Base-by-base conservation (phyloP, 2,797 vertebrate species). In the Chromobotia macracanthus region DNA sequence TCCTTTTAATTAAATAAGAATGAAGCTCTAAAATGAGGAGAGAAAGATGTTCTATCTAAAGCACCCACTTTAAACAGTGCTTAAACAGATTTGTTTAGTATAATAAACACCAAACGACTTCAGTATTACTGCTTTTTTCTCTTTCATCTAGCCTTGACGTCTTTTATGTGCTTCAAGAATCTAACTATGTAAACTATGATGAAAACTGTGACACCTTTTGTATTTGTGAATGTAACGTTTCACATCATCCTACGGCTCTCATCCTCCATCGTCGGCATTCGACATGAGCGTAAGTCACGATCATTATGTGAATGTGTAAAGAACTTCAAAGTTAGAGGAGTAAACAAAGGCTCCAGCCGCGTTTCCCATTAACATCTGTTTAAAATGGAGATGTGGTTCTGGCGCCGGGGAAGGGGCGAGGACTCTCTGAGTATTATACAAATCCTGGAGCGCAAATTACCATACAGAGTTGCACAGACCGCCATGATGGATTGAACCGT, bases 311-410 rank as follows among this genome's bases (percentile, higher is more conserved):
- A 53, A 28, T 70, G 63, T 67, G 60, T 75, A 76, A 46, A 77
- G 70, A 80, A 72, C 67, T 72, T 82, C 70, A 82, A 83, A 82
- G 80, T 76, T 82, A 79, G 75, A 58, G 77, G 63, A 82, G 70
- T 80, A 79, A 81, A 84, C 75, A 83, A 86, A 83, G 74, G 68
- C n/a, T 11, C 50, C 8, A 44, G 72, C 25, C 38, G 53, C 58
- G 28, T 65, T 84, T 75, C 31, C 44, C 71, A 82, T 83, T 84
- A 84, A 76, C 81, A 83, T 87, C 58, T 76, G 72, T 82, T 84
- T 80, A 82, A 83, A 83, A 84, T 87, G 81, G 74, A 87, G 84
- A 87, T 84, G 55, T 63, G 76, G 72, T 51, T 50, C 67, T 51
- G 56, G n/a, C 9, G 19, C 66, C 44, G 72, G 46, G 66, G 75